These are phyloP conservation scores for Aegithalos caudatus DNA, from an alignment of 2,113 vertebrate species.

Conservation along the genomic window DNA sequence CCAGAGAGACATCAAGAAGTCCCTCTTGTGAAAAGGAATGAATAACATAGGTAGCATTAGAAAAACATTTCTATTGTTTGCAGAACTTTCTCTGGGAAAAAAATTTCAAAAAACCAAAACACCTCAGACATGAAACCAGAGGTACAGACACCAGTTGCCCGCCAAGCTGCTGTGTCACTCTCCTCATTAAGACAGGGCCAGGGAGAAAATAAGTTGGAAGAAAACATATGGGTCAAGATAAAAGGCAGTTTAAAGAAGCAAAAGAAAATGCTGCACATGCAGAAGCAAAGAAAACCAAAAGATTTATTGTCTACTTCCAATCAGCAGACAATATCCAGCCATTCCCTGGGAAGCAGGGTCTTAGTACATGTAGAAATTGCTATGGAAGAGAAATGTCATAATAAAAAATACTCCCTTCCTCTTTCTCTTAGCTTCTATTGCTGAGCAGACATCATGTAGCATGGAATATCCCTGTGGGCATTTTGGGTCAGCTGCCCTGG, in stretches of 20 bases:
- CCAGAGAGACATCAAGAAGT: too few relatives aligned
- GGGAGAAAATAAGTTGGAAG: not conserved
- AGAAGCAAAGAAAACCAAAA: not conserved
- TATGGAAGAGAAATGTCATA: accelerated
- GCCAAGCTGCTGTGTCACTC: not conserved
- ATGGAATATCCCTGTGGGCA: not conserved
- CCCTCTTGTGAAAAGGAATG: too few relatives aligned
- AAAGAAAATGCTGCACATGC: not conserved
- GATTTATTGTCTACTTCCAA: not conserved
- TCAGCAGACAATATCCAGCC: not conserved
- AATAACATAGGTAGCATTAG: too few relatives aligned
- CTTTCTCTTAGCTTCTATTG: not conserved
- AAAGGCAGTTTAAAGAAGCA: not conserved
- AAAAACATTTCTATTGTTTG: too few relatives aligned
- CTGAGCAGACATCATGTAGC: not conserved
- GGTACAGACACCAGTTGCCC: not conserved
- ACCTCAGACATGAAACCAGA: too few relatives aligned
- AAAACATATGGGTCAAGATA: not conserved
- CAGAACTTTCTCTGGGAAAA: too few relatives aligned
- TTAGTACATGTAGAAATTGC: not conserved
- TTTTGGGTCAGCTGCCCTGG: not conserved
- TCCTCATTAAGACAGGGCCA: not conserved
- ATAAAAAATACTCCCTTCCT: accelerated
- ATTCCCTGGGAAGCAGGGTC: not conserved
- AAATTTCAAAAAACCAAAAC: too few relatives aligned